A percentile compares a stretch with the other conserved stretches of the same genome.
These are phyloP conservation scores for Abrostola tripartita DNA, from an alignment of 2,888 invertebrate genomes.

Conservation along the genomic window DNA sequence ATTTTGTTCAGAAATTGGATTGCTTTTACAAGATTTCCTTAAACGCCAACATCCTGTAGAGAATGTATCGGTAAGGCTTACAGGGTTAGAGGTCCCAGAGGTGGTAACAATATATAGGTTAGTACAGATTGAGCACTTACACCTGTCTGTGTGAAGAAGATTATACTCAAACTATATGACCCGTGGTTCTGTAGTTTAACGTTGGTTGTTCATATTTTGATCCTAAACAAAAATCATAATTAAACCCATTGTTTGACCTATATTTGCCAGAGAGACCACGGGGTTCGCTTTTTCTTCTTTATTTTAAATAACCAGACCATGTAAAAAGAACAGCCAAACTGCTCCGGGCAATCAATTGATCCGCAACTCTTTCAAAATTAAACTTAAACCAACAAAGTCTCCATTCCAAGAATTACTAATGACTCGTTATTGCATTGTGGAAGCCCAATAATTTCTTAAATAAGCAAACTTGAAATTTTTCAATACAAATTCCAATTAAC, in stretches of 20 bases:
- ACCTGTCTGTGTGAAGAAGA: not conserved
- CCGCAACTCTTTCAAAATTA: no score
- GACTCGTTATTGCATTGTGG: slow-evolving; percentile 21
- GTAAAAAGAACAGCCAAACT: no score
- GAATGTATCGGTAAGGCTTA: slow-evolving; percentile 21
- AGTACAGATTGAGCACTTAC: slow-evolving; percentile 27
- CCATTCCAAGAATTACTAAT: slow-evolving; percentile 8
- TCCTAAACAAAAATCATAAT: no score
- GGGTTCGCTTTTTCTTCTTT: no score
- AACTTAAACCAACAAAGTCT: not conserved
- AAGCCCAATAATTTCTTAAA: slow-evolving; percentile 32
- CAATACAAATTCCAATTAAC: slow-evolving; percentile 79
- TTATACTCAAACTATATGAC: no score
- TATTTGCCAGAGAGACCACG: no score
- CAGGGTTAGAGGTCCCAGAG: slow-evolving; percentile 43
- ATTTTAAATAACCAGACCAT: no score
- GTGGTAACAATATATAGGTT: slow-evolving; percentile 33
- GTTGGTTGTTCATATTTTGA: no score
- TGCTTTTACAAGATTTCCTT: not conserved
- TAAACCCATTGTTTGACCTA: no score
- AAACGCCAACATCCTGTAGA: slow-evolving; percentile 29
- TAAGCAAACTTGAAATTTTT: slow-evolving; percentile 38
- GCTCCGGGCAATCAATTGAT: no score
- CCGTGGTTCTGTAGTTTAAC: no score
- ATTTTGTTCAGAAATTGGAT: not conserved